Conservation (phyloP, 2,888 invertebrate species). For the Tipula helvola region DNA sequence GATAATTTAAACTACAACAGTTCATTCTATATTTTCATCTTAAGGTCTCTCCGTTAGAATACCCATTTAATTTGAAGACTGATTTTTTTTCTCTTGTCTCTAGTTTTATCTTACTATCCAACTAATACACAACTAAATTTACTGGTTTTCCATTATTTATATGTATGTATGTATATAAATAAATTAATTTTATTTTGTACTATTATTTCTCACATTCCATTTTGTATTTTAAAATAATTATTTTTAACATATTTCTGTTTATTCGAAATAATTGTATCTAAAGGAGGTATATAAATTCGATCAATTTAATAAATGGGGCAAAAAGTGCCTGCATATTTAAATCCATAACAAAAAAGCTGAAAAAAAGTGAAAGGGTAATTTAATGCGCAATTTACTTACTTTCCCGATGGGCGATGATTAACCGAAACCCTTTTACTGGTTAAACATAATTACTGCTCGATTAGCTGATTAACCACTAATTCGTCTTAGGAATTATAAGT, state of each 20-base stretch:
- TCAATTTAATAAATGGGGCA: not conserved
- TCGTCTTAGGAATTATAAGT: not conserved
- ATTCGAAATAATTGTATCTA: not conserved
- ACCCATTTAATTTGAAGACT: not conserved
- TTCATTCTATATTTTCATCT: not conserved
- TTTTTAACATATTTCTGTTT: not conserved
- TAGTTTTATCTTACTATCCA: not conserved
- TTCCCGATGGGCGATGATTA: not conserved
- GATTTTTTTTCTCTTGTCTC: not conserved
- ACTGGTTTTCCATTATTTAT: not conserved
- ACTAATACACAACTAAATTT: not conserved
- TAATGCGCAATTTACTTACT: not conserved
- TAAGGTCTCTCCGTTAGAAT: conserved; percentile 4
- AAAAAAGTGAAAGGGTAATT: not conserved
- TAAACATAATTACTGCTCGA: not conserved
- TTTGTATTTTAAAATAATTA: not conserved
- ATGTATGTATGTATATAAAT: not conserved
- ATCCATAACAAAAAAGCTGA: not conserved
- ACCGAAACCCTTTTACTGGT: not conserved
- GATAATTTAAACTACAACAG: not conserved
- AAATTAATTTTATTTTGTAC: not conserved
- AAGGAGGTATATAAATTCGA: not conserved
- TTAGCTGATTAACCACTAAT: not conserved
- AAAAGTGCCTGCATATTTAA: not conserved
- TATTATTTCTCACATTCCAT: not conserved